These are phyloP conservation scores for Folsomia candida DNA, from an alignment of 2,888 invertebrate species.

Conservation along the genomic window DNA sequence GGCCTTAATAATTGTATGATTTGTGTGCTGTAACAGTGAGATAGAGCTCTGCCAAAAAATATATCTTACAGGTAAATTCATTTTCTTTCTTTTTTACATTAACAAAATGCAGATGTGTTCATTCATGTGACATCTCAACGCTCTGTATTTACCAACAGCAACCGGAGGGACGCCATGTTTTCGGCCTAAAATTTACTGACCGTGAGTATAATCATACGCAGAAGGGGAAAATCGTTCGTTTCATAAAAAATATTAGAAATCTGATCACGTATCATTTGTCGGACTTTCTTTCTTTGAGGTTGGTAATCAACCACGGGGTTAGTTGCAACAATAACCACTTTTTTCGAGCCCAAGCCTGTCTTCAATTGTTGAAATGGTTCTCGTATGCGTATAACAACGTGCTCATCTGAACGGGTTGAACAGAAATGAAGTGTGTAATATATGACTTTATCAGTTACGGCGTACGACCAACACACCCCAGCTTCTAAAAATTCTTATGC, in stretches of 20 bases:
- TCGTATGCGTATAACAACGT: background rate
- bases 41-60: slow-evolving; percentile 10
- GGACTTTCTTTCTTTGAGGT: too few species aligned
- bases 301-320: background rate
- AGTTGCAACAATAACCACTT: background rate
- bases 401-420: background rate
- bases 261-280: background rate
- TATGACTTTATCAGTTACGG: too few species aligned
- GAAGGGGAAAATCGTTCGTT: too few species aligned
- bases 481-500: background rate
- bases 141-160: background rate
- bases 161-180: too few species aligned
- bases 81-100: too few species aligned
- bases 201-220: too few species aligned
- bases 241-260: too few species aligned
- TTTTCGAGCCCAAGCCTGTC: background rate
- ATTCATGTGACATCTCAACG: too few species aligned
- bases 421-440: background rate
- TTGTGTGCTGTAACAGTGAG: slow-evolving; percentile 12
- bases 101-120: too few species aligned
- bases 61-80: too few species aligned
- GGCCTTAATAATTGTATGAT: background rate
- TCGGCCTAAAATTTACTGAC: too few species aligned
- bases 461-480: background rate
- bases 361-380: too few species aligned